Conservation (phyloP, 2,888 invertebrate species). For the Globia sparganii region DNA sequence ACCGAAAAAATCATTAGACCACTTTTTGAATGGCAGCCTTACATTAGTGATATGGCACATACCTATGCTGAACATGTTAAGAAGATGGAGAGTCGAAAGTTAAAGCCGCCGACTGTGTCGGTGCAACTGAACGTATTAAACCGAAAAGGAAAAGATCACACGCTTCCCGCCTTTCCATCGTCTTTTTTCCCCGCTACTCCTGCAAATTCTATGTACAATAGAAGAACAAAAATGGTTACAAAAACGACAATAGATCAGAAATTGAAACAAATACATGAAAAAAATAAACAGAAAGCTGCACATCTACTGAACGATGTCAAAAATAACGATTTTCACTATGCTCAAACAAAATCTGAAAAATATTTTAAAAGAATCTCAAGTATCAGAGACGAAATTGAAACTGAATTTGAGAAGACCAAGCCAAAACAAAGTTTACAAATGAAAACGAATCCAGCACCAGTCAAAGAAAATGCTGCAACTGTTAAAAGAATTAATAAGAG, state of each 20-base stretch:
- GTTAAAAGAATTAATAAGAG: slow-evolving; percentile 88
- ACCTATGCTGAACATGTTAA: slow-evolving; percentile 80
- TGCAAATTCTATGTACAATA: slow-evolving; percentile 75
- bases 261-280: slow-evolving; percentile 78
- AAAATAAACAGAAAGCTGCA: slow-evolving; percentile 81
- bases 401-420: slow-evolving; percentile 68
- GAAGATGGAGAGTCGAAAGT: slow-evolving; percentile 77
- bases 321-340: slow-evolving; percentile 76
- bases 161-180: slow-evolving; percentile 27
- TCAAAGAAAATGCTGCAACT: slow-evolving; percentile 88
- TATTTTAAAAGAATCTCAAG: slow-evolving; percentile 72
- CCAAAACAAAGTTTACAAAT: slow-evolving; percentile 60
- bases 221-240: slow-evolving; percentile 79
- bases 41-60: slow-evolving; percentile 84
- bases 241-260: slow-evolving; percentile 82
- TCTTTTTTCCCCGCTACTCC: slow-evolving; percentile 72
- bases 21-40: slow-evolving; percentile 86
- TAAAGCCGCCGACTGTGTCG: slow-evolving; percentile 81
- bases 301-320: slow-evolving; percentile 78
- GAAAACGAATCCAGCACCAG: slow-evolving; percentile 58
- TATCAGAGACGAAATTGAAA: slow-evolving; percentile 76
- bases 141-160: slow-evolving; percentile 72
- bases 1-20: slow-evolving; percentile 88
- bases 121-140: slow-evolving; percentile 81
- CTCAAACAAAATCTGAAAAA: slow-evolving; percentile 77